Base-by-base conservation (phyloP, 2,888 invertebrate genomes). In the Epinotia brunnichana region DNA sequence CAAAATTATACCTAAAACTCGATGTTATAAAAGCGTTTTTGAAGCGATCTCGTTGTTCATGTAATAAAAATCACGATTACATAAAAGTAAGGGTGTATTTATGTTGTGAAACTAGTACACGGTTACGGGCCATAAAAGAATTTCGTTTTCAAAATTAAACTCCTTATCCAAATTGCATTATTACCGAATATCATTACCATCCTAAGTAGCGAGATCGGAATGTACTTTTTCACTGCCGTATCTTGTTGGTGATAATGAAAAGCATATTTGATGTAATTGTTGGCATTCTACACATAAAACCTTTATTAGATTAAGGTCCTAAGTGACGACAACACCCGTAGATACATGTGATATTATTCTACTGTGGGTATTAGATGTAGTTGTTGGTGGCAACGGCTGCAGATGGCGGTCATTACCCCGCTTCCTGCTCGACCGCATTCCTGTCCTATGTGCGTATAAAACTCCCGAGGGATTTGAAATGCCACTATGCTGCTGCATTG, bases 361-460 rank as follows among this genome's bases (percentile, higher is more conserved):
- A 51, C 13, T 35, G 17, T 19, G 15, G 54, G 66, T 19, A 56
- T 56, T 66, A 66, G 41, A 54, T 54, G 41, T 29, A 39, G 51
- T 63, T 62, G 54, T 67, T 63, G 69, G 51, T 63, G 74, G 64
- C 69, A 41, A 54, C 64, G 69, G 53, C 71, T 74, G 76, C 67
- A 24, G 61, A 63, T 59, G 67, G 76, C 80, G 81, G 80, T 79
- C 81, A 77, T 80, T 81, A 79, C 79, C 81, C 80, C 77, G 76
- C 74, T 86, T 86, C 90, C 87, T 83, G 90, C 80, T 83, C 76
- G 81, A 86, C 90, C 82, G 85, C 91, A 91, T 91, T 91, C 91
- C 90, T 81, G 67, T 29, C 21, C 61, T 73, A 73, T 53, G 73
- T 73, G 69, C 69, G 73, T 73, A 66, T 66, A 53, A 66, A 66